Base-by-base conservation (phyloP, 2,797 vertebrate species). In the Crenichthys baileyi region DNA sequence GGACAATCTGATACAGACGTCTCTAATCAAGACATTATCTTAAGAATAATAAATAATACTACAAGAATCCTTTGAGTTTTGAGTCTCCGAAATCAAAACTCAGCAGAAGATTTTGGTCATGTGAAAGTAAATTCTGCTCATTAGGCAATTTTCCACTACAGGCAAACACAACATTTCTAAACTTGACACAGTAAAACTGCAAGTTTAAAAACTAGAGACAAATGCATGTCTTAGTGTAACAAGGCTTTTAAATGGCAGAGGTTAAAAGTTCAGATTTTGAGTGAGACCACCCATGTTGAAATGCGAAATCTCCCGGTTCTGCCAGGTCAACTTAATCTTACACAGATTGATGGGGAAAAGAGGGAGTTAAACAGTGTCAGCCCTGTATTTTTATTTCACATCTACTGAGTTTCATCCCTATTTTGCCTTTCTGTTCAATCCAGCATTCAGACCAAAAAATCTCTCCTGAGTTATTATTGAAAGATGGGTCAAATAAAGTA, bases 261-360 rank as follows among this genome's bases (percentile, higher is more conserved):
- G 85, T 92, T 80, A 90, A 58, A 80, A 85, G 89, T 93, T 92
- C 85, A 86, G 50, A 53, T 80, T 89, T 85, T 83, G 84, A 88
- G 76, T 26, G 79, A 76, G 90, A 81, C 89, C 89, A 89, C 92
- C 85, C 82, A 68, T 89, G 85, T 80, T 77, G 75, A 77, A 61
- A 80, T 55, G 73, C 79, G 55, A 78, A 85, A 84, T 88, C 18
- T 67, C 36, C 78, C 72, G 76, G 20, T 75, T 46, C 68, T 84
- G 74, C 75, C 84, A 85, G 83, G 70, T 75, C 0, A 18, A 67
- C 81, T 12, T 44, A 80, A 76, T 85, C 83, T 87, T 90, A 86
- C 89, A 79, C 78, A 70, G 83, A 83, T 77, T 83, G 82, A 92
- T 86, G 84, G 84, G 78, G 77, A 81, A 4, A 26, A 87, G 58